phyloP scores from a whole-genome alignment of 2,113 vertebrate species.

The Lontra canadensis region DNA sequence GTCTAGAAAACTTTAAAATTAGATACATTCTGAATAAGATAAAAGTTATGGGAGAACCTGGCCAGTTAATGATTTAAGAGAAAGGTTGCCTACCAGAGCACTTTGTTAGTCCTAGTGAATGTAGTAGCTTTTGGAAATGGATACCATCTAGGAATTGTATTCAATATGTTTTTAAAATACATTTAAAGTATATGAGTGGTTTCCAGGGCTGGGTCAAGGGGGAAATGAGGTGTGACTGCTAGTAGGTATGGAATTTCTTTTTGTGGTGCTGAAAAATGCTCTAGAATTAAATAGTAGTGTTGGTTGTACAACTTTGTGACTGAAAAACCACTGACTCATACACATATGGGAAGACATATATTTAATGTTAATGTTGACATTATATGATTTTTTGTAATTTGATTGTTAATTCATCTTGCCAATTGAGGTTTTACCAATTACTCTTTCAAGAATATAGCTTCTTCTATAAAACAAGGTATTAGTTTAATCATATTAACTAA shows the following conservation, averaged over 20 bases:
- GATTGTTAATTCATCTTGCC: background rate
- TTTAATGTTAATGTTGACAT: conserved; percentile 18
- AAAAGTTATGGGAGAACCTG: background rate
- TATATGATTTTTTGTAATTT: background rate
- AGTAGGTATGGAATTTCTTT: conserved; percentile 12
- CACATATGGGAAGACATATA: background rate
- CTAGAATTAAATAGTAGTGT: conserved; percentile 16
- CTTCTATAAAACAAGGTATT: background rate
- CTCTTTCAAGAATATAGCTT: conserved; percentile 5
- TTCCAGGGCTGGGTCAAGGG: background rate
- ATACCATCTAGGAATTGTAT: background rate
- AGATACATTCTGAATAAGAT: background rate
- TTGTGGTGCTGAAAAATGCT: background rate
- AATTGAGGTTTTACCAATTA: background rate
- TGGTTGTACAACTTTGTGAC: background rate
- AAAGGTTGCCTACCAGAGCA: background rate
- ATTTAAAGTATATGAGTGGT: background rate
- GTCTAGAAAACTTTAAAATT: conserved; percentile 7
- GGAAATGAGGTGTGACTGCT: background rate
- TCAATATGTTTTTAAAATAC: background rate
- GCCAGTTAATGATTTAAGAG: background rate
- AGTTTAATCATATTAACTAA: background rate
- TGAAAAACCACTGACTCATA: background rate
- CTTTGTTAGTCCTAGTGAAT: background rate
- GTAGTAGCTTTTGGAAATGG: background rate